Evolutionary conservation across 1,140 invertebrate genomes (phyloP).

Genomic region (Leptinotarsa undecemlineata): DNA sequence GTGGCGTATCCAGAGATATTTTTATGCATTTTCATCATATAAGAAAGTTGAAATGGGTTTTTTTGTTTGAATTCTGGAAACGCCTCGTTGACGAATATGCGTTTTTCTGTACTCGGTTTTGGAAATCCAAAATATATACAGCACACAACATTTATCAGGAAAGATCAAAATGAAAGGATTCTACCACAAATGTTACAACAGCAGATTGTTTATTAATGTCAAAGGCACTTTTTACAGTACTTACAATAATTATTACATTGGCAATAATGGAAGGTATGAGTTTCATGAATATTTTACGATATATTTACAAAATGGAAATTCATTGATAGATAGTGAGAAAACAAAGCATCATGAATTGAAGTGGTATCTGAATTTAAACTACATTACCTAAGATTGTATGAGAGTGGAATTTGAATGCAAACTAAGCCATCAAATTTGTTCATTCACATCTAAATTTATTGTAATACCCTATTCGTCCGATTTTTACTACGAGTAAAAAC

Average conservation of each 20-base stretch:
- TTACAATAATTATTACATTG: constrained; percentile 48
- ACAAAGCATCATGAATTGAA: constrained; percentile 10
- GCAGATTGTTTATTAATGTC: constrained; percentile 42
- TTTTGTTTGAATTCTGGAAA: too few species aligned
- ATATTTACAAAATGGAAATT: not conserved
- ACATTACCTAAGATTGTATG: too few species aligned
- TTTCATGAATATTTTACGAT: constrained; percentile 40
- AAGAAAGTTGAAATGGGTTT: too few species aligned
- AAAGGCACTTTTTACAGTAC: constrained; percentile 54
- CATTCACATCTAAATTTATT: not conserved
- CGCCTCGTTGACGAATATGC: too few species aligned
- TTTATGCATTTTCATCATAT: too few species aligned
- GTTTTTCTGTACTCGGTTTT: too few species aligned
- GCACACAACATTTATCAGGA: constrained; percentile 24
- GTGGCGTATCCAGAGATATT: too few species aligned
- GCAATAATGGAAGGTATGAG: constrained; percentile 55
- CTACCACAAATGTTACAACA: constrained; percentile 26
- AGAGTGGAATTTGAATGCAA: too few species aligned
- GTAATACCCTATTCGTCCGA: constrained; percentile 2
- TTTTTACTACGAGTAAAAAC: not conserved
- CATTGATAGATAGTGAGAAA: not conserved
- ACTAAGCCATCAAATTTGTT: not conserved
- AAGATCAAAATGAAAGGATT: constrained; percentile 23
- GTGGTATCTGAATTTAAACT: not conserved
- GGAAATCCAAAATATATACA: constrained; percentile 5